phyloP scores from a whole-genome alignment of 2,113 vertebrate species.

The Megaleporinus macrocephalus region DNA sequence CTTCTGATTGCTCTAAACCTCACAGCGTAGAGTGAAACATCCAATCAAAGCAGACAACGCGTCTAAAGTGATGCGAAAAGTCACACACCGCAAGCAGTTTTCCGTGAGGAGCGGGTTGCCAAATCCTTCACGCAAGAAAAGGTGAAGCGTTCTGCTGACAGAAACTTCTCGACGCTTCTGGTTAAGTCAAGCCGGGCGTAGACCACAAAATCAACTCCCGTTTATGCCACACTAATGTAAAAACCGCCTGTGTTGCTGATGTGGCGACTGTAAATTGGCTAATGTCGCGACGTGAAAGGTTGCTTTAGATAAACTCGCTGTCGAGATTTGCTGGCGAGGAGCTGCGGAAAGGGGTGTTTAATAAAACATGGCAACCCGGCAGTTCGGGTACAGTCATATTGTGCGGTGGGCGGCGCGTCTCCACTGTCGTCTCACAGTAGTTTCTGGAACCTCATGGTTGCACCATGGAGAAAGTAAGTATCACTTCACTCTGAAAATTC shows the following conservation, averaged over 20 bases:
- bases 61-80: background rate
- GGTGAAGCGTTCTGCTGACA: background rate
- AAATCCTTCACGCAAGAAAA: background rate
- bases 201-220: background rate
- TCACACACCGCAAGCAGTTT: background rate
- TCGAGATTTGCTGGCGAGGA: background rate
- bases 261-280: too few relatives aligned
- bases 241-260: too few relatives aligned
- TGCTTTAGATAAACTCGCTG: background rate
- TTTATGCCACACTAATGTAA: background rate
- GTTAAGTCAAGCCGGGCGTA: background rate
- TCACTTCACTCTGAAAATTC: constrained; percentile 10
- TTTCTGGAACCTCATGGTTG: constrained; percentile 83
- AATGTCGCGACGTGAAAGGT: too few relatives aligned
- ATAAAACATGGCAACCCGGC: constrained; percentile 64
- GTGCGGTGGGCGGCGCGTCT: constrained; percentile 66
- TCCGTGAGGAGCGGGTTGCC: constrained; percentile 32
- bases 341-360: background rate
- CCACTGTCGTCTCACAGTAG: constrained; percentile 69
- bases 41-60: constrained; percentile 36
- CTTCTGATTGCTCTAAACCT: background rate
- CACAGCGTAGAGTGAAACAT: too few relatives aligned
- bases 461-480: constrained; percentile 83
- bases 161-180: background rate
- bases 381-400: constrained; percentile 2